A percentile compares a stretch with the other conserved stretches of the same genome.
These are phyloP conservation scores for Gadopsis marmoratus DNA, from an alignment of 2,797 vertebrate genomes.

Conservation along the genomic window DNA sequence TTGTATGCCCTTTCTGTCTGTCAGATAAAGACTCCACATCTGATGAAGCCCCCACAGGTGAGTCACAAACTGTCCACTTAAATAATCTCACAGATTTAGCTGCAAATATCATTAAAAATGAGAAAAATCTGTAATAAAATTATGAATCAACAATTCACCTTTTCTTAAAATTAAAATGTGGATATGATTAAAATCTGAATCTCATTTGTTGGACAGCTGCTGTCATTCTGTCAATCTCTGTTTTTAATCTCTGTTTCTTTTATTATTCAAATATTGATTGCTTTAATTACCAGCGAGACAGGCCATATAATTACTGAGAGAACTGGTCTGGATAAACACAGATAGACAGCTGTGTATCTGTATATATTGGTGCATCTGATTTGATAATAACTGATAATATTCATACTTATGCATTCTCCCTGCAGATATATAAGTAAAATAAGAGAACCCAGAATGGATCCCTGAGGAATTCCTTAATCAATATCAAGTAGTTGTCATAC, in stretches of 20 bases:
- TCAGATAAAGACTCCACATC: conserved; percentile 83
- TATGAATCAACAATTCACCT: neutral
- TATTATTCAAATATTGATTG: neutral
- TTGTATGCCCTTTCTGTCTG: neutral
- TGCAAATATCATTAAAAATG: neutral
- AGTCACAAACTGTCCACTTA: conserved; percentile 24
- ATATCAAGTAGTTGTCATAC: no score
- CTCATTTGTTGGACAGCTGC: neutral
- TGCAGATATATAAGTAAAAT: no score
- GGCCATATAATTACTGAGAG: no score
- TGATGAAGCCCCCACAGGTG: conserved; percentile 84
- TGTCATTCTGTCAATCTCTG: no score
- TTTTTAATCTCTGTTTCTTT: no score
- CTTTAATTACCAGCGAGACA: neutral
- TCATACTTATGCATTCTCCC: no score
- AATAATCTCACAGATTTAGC: neutral
- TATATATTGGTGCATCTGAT: no score
- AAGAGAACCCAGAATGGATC: no score
- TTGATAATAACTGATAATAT: no score
- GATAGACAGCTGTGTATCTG: no score
- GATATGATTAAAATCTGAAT: neutral
- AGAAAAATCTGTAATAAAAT: neutral
- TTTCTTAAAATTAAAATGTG: neutral
- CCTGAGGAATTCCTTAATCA: no score
- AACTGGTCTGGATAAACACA: no score